Base-by-base conservation (phyloP, 2,888 invertebrate genomes). In the Pyrrhia umbra region DNA sequence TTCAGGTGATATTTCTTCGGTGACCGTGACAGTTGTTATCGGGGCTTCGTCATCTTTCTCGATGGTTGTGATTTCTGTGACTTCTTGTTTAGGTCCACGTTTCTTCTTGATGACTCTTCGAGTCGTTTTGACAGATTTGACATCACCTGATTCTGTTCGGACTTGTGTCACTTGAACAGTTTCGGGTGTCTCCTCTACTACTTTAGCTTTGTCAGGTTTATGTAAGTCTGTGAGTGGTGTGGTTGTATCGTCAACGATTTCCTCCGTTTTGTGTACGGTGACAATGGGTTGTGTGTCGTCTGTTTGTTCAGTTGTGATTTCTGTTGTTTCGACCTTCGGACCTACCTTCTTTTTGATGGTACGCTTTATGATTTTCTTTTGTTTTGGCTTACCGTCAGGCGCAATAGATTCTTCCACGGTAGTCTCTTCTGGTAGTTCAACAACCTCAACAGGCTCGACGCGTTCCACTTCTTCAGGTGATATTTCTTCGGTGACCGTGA, bases 71-170 rank as follows among this genome's bases (percentile, higher is more conserved):
- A n/a, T n/a, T n/a, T n/a, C n/a, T n/a, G n/a, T n/a, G n/a, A n/a
- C n/a, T n/a, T n/a, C n/a, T n/a, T n/a, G n/a, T n/a, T n/a, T n/a
- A n/a, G n/a, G n/a, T n/a, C n/a, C n/a, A n/a, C n/a, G n/a, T n/a
- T n/a, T n/a, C n/a, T n/a, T n/a, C n/a, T n/a, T n/a, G n/a, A n/a
- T n/a, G n/a, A n/a, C n/a, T n/a, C n/a, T n/a, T n/a, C n/a, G n/a
- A n/a, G n/a, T n/a, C n/a, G n/a, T n/a, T n/a, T n/a, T n/a, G n/a
- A n/a, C n/a, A n/a, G n/a, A n/a, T n/a, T 69, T 46, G 0, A 63
- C 23, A 0, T 91, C 90, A 45, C 77, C 92, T 84, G 86, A 91
- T 42, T 77, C 69, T 0, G 62, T 58, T 8, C 49, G 62, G 0
- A 63, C 49, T 52, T 65, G 59, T 6, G 62, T 57, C 0, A 74